Base-by-base conservation (phyloP, 1,140 invertebrate species). In the Spodoptera frugiperda region DNA sequence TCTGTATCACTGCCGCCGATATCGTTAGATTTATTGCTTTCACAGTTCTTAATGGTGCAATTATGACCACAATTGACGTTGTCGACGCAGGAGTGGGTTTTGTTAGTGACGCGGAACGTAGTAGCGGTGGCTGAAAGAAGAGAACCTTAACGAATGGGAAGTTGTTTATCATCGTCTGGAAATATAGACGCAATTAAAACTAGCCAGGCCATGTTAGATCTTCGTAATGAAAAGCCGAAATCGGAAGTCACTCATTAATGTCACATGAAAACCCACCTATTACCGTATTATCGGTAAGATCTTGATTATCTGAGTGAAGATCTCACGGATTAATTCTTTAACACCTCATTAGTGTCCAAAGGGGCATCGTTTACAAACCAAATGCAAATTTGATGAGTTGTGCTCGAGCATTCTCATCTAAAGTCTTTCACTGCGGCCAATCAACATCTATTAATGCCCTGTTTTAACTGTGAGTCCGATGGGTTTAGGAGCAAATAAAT, bases 301-400 rank as follows among this genome's bases (percentile, higher is more conserved):
- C 88, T 90, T 74, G 78, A 77, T 85, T 89, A 92, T 93, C 90
- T 85, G 61, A 65, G 67, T 65, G 70, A 70, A 87, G 79, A 93
- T 93, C 91, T 87, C 55, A 84, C 73, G 78, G 85, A 92, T 92
- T 91, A 92, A 93, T 91, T 89, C 78, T 80, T 86, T 91, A 88
- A 92, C 90, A 92, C 91, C 89, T 91, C 86, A 91, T 92, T 91
- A 92, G 91, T 84, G 90, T 90, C 88, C 55, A 70, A 79, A 76
- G 72, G 81, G 82, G 72, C 61, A 85, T 87, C 82, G 84, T 92
- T 91, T 84, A 92, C 87, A 91, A 89, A 89, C 84, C 81, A 90
- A 89, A 93, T 93, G 91, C 89, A 93, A 91, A 93, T 91, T 85
- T 79, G 79, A 81, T 77, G 84, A 86, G 81, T 78, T 80, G 78